Evolutionary conservation across 2,113 vertebrate genomes (phyloP).

Genomic region (Perca schrenkii): DNA sequence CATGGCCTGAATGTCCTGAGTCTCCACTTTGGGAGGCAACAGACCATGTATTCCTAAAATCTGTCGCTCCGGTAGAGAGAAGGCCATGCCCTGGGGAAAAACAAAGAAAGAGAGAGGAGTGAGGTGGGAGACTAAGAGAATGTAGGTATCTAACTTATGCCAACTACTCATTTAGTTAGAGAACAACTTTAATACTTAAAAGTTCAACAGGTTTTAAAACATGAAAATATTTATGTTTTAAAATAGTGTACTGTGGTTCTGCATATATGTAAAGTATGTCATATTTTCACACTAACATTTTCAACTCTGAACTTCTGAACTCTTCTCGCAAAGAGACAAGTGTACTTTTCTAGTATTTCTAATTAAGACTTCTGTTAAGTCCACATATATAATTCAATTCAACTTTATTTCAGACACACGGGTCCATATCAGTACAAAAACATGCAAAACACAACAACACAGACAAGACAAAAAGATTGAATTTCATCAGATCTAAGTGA

Average conservation of each 20-base stretch:
- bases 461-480: no score
- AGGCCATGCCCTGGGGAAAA: conserved; percentile 94
- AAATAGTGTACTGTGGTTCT: background rate
- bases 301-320: background rate
- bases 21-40: conserved; percentile 96
- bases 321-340: background rate
- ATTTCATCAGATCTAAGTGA: no score
- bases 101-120: conserved; percentile 12
- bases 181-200: background rate
- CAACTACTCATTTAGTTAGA: background rate
- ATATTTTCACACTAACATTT: background rate
- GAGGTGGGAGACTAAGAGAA: background rate
- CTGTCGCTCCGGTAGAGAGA: conserved; percentile 91
- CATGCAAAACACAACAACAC: no score
- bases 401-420: no score
- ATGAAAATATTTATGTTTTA: background rate
- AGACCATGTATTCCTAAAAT: conserved; percentile 96
- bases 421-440: no score
- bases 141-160: background rate
- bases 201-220: no score
- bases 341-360: background rate
- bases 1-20: conserved; percentile 94
- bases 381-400: no score
- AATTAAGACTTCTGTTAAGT: background rate
- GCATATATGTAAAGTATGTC: background rate